Conservation (phyloP, 2,113 vertebrate genomes). For the Urocitellus parryii region DNA sequence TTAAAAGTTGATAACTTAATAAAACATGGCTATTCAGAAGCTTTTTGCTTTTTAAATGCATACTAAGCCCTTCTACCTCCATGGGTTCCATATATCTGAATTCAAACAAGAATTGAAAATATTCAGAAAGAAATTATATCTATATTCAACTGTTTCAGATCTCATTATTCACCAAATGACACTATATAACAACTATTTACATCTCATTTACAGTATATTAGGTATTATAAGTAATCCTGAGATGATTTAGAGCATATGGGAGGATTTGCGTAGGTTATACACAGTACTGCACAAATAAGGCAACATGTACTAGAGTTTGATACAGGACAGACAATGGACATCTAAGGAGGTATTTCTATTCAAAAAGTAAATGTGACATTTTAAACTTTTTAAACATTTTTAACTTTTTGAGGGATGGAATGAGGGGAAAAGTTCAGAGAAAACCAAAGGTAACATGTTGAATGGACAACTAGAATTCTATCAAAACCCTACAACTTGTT, state of each 20-base stretch:
- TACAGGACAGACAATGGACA: not conserved
- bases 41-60: constrained; percentile 4
- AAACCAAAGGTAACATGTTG: not conserved
- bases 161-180: not conserved
- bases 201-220: not conserved
- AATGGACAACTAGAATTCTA: not conserved
- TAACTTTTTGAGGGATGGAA: not conserved
- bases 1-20: not conserved
- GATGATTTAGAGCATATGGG: not conserved
- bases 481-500: not conserved
- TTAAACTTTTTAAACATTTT: not conserved
- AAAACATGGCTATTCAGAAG: not conserved
- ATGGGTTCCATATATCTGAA: not conserved
- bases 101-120: too few species aligned
- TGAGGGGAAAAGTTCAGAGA: not conserved
- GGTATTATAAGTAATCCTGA: not conserved
- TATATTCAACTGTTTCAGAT: not conserved
- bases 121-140: not conserved
- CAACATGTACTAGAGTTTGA: not conserved
- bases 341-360: not conserved
- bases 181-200: not conserved
- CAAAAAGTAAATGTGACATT: not conserved
- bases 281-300: not conserved
- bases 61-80: not conserved
- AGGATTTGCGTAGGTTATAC: not conserved